Conservation (phyloP, 92 coral and sea anemone genomes). For the Epizoanthus scotinus region DNA sequence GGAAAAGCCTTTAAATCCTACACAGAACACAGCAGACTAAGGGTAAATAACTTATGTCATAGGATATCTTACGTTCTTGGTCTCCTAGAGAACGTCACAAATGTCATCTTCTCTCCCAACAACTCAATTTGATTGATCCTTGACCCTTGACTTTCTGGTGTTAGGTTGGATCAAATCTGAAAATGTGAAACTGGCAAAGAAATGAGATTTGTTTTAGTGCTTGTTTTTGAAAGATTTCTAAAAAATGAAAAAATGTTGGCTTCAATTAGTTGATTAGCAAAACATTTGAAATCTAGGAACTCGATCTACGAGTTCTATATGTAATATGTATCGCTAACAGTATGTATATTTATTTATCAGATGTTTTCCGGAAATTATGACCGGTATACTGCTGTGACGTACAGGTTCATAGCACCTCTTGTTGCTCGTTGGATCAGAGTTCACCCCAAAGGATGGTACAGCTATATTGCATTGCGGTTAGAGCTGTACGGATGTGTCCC, state of each 20-base stretch:
- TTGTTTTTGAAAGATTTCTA: too few species aligned
- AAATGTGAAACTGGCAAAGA: too few species aligned
- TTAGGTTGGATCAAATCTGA: too few species aligned
- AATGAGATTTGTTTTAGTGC: too few species aligned
- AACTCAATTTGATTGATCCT: too few species aligned
- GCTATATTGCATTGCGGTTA: slow-evolving; percentile 18
- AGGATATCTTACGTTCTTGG: too few species aligned
- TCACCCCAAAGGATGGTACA: slow-evolving; percentile 39
- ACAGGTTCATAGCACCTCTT: slow-evolving; percentile 34
- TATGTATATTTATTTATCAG: not conserved
- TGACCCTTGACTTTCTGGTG: too few species aligned
- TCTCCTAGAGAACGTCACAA: too few species aligned
- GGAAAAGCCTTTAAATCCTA: slow-evolving; percentile 31
- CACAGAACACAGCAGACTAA: slow-evolving; percentile 27
- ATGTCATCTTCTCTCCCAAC: too few species aligned
- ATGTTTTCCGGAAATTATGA: slow-evolving; percentile 34
- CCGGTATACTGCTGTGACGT: slow-evolving; percentile 33
- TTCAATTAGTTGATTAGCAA: too few species aligned
- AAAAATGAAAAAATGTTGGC: too few species aligned
- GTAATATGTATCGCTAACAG: not conserved
- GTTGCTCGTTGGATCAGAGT: slow-evolving; percentile 20
- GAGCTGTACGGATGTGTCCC: slow-evolving; percentile 39
- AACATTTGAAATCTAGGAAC: too few species aligned
- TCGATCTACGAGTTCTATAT: not conserved
- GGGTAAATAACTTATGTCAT: slow-evolving; percentile 6